Conservation (phyloP, 2,113 vertebrate species). For the Pheucticus melanocephalus region DNA sequence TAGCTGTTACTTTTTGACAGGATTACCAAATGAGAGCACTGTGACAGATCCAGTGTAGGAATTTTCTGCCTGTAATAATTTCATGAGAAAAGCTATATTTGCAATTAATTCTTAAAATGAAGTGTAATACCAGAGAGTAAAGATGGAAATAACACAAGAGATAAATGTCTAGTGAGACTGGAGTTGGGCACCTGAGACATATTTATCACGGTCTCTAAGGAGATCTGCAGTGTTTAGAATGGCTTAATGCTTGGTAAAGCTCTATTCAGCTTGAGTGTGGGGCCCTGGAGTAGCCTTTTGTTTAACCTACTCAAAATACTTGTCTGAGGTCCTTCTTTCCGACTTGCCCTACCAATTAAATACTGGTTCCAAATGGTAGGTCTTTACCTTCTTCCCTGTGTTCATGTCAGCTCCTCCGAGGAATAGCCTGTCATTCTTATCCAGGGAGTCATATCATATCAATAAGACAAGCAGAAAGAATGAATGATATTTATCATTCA, state of each 20-base stretch:
- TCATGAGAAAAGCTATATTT: background rate
- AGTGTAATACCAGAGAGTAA: background rate
- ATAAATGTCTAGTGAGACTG: background rate
- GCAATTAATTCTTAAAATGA: background rate
- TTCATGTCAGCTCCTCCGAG: background rate
- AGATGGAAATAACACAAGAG: background rate
- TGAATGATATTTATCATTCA: background rate
- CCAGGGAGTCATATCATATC: background rate
- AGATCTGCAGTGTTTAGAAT: background rate
- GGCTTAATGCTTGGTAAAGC: background rate
- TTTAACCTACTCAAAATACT: background rate
- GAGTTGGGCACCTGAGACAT: background rate
- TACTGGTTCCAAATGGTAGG: background rate
- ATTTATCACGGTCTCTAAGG: background rate
- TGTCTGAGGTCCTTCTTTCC: background rate
- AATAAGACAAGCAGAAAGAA: background rate
- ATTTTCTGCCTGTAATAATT: background rate
- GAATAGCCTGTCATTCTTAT: background rate
- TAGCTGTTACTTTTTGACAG: background rate
- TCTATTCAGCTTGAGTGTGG: background rate
- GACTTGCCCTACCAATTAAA: background rate
- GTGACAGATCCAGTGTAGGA: background rate
- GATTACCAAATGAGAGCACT: background rate
- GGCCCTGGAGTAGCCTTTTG: background rate
- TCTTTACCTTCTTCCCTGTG: background rate